phyloP scores from a whole-genome alignment of 2,888 invertebrate genomes.

The Drosophila emarginata region DNA sequence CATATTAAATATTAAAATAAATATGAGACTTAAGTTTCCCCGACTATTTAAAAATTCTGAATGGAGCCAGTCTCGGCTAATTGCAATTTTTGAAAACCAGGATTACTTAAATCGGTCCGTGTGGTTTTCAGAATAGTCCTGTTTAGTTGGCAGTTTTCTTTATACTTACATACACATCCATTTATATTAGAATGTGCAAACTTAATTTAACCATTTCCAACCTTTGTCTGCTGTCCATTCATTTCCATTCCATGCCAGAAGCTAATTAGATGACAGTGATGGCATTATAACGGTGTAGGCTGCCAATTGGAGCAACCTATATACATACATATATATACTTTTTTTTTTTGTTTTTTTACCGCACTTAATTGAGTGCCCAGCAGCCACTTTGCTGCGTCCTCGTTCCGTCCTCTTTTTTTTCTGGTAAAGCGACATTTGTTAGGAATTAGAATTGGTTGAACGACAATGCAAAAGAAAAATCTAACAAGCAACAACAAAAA shows the following conservation, averaged over 20 bases:
- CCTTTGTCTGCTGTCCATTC: constrained; percentile 15
- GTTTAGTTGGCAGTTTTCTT: too few species aligned
- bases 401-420: constrained; percentile 34
- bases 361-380: constrained; percentile 58
- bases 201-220: neutral
- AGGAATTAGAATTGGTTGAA: constrained; percentile 64
- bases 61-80: too few species aligned
- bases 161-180: too few species aligned
- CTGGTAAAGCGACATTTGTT: constrained; percentile 65
- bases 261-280: constrained; percentile 54
- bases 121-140: too few species aligned
- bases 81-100: too few species aligned
- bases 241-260: constrained; percentile 51
- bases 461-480: constrained; percentile 31
- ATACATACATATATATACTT: too few species aligned
- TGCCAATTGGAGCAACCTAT: constrained; percentile 49
- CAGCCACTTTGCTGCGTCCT: constrained; percentile 1
- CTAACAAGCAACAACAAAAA: constrained; percentile 40
- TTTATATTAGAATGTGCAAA: neutral
- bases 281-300: constrained; percentile 43
- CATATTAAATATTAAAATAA: too few species aligned
- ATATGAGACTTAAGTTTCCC: too few species aligned
- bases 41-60: too few species aligned
- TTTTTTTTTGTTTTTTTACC: constrained; percentile 10
- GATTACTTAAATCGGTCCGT: too few species aligned